A percentile compares a stretch with the other conserved stretches of the same genome.
Evolutionary conservation across 2,888 invertebrate species (phyloP).

Genomic region (Onthophagus sagittarius): DNA sequence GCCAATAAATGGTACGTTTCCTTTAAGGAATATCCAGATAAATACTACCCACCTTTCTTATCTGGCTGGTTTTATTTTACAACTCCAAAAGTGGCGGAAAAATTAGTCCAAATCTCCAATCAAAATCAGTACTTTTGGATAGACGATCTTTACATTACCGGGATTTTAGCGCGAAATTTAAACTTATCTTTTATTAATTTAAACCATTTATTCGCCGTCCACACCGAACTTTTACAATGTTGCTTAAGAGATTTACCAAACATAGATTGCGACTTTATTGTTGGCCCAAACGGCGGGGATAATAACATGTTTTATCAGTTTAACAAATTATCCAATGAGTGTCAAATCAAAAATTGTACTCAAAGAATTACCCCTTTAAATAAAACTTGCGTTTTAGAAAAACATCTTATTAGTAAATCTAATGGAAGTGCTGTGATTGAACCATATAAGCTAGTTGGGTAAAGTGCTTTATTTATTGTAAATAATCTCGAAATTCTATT

Average conservation of each 20-base stretch:
- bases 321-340: constrained; percentile 49
- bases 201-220: constrained; percentile 62
- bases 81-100: constrained; percentile 59
- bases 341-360: constrained; percentile 49
- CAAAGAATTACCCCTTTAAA: constrained; percentile 52
- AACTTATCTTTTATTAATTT: constrained; percentile 58
- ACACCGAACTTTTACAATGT: constrained; percentile 69
- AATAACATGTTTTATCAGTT: constrained; percentile 64
- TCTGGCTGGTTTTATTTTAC: constrained; percentile 85
- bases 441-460: constrained; percentile 34
- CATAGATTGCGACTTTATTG: constrained; percentile 64
- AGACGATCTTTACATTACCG: constrained; percentile 84
- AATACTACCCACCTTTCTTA: constrained; percentile 68
- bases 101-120: constrained; percentile 55
- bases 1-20: constrained; percentile 81
- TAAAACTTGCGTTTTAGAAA: constrained; percentile 56
- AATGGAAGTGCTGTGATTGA: constrained; percentile 37
- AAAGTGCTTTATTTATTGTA: constrained; percentile 22
- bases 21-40: constrained; percentile 57
- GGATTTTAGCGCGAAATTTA: constrained; percentile 62
- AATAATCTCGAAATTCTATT: background rate
- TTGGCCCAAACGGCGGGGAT: constrained; percentile 77
- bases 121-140: constrained; percentile 81
- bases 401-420: constrained; percentile 32
- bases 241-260: constrained; percentile 63